phyloP scores from a whole-genome alignment of 2,113 vertebrate species.

The Poeciliopsis retropinna region DNA sequence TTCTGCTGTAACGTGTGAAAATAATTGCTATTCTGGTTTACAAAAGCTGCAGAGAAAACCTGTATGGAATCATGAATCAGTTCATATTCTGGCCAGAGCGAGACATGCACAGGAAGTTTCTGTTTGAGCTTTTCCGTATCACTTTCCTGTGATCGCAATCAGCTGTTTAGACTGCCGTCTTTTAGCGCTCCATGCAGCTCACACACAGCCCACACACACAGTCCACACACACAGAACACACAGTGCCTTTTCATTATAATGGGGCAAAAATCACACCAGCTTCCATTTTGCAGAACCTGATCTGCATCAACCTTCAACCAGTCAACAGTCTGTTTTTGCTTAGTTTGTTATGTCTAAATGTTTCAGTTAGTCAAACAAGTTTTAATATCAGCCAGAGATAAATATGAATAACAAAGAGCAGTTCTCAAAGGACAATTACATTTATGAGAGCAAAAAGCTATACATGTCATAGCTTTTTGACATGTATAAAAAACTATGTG shows the following conservation, averaged over 20 bases:
- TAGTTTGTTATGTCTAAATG: no score
- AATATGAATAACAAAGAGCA: no score
- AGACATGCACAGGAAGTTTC: background rate
- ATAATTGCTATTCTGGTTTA: no score
- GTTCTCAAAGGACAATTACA: no score
- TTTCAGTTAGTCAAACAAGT: no score
- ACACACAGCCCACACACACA: background rate
- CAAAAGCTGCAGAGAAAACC: background rate
- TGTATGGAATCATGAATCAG: background rate
- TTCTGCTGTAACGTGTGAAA: no score
- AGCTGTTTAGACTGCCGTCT: slow-evolving; percentile 43
- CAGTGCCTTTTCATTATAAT: background rate
- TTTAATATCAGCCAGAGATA: no score
- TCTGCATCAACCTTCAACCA: no score
- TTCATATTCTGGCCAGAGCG: background rate
- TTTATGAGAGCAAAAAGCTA: no score
- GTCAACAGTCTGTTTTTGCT: no score
- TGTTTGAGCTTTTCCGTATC: slow-evolving; percentile 15
- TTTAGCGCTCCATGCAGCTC: slow-evolving; percentile 29
- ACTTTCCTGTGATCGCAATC: slow-evolving; percentile 48
- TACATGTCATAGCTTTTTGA: no score
- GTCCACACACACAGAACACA: background rate
- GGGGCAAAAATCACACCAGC: background rate
- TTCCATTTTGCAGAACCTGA: background rate
- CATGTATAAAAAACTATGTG: no score